Percentiles rank a stretch among this genome's conserved stretches.
Conservation (phyloP, 2,113 vertebrate genomes). For the Clarias magur region DNA sequence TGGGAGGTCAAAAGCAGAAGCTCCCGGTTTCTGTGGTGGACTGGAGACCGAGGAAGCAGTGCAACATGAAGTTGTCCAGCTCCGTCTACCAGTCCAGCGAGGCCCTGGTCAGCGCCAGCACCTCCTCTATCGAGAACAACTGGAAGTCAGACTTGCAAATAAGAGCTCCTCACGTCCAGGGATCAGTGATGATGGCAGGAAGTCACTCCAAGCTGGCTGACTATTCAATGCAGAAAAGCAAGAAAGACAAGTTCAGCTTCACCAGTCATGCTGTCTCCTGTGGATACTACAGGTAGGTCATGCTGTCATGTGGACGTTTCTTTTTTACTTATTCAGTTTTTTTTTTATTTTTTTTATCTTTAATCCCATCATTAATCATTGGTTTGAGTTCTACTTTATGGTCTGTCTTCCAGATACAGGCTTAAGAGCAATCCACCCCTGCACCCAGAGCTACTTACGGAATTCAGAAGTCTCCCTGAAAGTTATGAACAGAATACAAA, state of each 20-base stretch:
- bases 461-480: conserved; percentile 44
- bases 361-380: not conserved
- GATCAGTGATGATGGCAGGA: conserved; percentile 66
- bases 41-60: conserved; percentile 73
- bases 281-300: conserved; percentile 75
- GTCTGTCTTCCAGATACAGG: conserved; percentile 63
- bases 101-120: conserved; percentile 58
- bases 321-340: too few species aligned
- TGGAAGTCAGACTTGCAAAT: conserved; percentile 66
- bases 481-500: not conserved
- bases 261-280: conserved; percentile 71
- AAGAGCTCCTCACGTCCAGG: accelerated
- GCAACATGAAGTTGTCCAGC: conserved; percentile 63
- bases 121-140: conserved; percentile 68
- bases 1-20: conserved; percentile 64
- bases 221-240: conserved; percentile 72
- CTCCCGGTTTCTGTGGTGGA: conserved; percentile 75
- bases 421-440: conserved; percentile 57
- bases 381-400: not conserved
- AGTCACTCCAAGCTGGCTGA: conserved; percentile 69
- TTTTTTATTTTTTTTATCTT: not conserved
- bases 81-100: conserved; percentile 67
- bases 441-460: conserved; percentile 62
- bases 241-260: conserved; percentile 78
- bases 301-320: not conserved